These are phyloP conservation scores for Lonchura striata DNA, from an alignment of 2,113 vertebrate species.

Conservation along the genomic window DNA sequence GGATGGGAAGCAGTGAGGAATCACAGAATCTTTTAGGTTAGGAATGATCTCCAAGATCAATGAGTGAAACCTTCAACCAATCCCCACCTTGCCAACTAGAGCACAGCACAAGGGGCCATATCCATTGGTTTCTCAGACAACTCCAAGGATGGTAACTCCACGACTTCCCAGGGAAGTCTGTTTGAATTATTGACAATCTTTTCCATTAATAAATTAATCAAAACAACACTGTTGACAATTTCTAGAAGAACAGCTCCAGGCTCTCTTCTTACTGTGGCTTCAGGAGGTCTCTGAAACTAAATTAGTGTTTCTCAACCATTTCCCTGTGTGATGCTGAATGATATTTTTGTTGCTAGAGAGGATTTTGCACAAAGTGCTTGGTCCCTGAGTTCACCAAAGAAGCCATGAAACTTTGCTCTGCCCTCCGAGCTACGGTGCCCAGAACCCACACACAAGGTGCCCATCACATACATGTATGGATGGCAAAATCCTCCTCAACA, in stretches of 20 bases:
- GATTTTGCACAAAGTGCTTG: background rate
- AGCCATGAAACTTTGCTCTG: background rate
- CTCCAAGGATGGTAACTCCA: background rate
- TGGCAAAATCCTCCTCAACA: background rate
- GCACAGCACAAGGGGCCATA: background rate
- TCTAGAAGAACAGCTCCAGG: background rate
- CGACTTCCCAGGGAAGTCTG: background rate
- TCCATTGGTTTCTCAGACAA: background rate
- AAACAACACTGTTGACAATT: background rate
- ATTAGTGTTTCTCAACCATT: background rate
- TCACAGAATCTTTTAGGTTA: background rate
- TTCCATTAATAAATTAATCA: background rate
- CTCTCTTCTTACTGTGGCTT: background rate
- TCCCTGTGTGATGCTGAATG: background rate
- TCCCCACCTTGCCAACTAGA: background rate
- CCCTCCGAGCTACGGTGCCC: rapidly evolving
- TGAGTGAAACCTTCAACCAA: background rate
- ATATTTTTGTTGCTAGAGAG: background rate
- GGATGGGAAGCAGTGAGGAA: background rate
- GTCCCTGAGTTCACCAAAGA: background rate
- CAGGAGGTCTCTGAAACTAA: background rate
- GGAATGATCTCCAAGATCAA: background rate
- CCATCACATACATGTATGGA: background rate
- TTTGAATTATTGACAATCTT: background rate
- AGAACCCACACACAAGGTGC: background rate